These are phyloP conservation scores for Sebastes minor DNA, from an alignment of 2,797 vertebrate genomes.

Conservation along the genomic window DNA sequence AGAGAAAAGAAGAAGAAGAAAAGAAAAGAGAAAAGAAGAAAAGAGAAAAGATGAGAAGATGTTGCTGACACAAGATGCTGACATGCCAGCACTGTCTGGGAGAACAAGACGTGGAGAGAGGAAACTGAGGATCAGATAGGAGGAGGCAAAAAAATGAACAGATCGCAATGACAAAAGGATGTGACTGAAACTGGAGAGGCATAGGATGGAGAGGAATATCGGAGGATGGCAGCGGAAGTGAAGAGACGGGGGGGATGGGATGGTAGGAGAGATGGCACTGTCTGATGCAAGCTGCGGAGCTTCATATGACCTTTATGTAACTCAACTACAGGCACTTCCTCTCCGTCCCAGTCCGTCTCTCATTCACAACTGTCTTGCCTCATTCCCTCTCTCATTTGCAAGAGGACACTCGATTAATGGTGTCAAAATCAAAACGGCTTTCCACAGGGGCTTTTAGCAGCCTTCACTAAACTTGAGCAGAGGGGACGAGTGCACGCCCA, in stretches of 20 bases:
- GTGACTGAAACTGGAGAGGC: constrained; percentile 70
- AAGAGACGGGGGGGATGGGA: background rate
- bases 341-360: constrained; percentile 19
- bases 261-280: background rate
- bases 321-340: constrained; percentile 48
- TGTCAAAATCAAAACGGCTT: constrained; percentile 26
- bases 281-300: constrained; percentile 47
- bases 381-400: background rate
- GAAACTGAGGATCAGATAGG: constrained; percentile 58
- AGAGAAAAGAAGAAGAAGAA: background rate
- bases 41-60: constrained; percentile 8
- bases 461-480: constrained; percentile 6
- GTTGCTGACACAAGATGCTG: constrained; percentile 57
- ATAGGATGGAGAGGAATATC: constrained; percentile 53
- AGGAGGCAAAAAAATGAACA: constrained; percentile 46
- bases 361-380: constrained; percentile 29
- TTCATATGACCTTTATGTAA: constrained; percentile 71
- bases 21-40: background rate
- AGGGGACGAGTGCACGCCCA: background rate
- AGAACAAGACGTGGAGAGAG: constrained; percentile 31
- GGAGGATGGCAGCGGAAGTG: constrained; percentile 46
- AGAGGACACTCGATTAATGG: constrained; percentile 2
- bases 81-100: constrained; percentile 28
- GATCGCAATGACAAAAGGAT: constrained; percentile 64
- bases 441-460: background rate